These are phyloP conservation scores for Drosophila pseudotalamancana DNA, from an alignment of 2,888 invertebrate species.

Conservation along the genomic window DNA sequence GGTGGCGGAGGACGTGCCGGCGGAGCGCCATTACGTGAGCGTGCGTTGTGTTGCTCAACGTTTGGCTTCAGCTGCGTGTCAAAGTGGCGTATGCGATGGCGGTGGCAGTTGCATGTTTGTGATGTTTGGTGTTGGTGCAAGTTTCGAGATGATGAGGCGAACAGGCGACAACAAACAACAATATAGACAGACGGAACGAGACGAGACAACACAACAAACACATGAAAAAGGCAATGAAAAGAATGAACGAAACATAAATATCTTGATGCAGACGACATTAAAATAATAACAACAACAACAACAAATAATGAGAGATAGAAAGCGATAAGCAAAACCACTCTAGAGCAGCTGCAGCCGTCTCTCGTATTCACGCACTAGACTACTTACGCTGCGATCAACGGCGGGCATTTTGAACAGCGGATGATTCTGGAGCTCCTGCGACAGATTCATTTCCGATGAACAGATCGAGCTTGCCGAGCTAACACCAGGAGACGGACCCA, in stretches of 20 bases:
- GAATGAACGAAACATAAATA: slow-evolving; percentile 53
- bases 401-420: slow-evolving; percentile 86
- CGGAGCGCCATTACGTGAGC: slow-evolving; percentile 58
- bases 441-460: slow-evolving; percentile 84
- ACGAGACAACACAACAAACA: slow-evolving; percentile 32
- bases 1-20: slow-evolving; percentile 70
- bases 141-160: slow-evolving; percentile 42
- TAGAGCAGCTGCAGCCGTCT: slow-evolving; percentile 50
- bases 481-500: slow-evolving; percentile 83
- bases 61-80: slow-evolving; percentile 81
- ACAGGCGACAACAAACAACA: slow-evolving; percentile 33
- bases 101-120: slow-evolving; percentile 39
- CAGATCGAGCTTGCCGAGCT: slow-evolving; percentile 84
- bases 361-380: slow-evolving; percentile 66
- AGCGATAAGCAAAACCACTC: slow-evolving; percentile 17
- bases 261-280: slow-evolving; percentile 4
- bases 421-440: slow-evolving; percentile 86
- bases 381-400: slow-evolving; percentile 88
- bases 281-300: slow-evolving; percentile 15
- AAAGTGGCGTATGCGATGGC: slow-evolving; percentile 42
- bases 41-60: slow-evolving; percentile 69
- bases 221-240: slow-evolving; percentile 58
- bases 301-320: slow-evolving; percentile 22
- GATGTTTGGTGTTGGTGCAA: slow-evolving; percentile 55
- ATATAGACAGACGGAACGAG: slow-evolving; percentile 21